Base-by-base conservation (phyloP, 2,888 invertebrate genomes). In the Drosophila neonasuta region DNA sequence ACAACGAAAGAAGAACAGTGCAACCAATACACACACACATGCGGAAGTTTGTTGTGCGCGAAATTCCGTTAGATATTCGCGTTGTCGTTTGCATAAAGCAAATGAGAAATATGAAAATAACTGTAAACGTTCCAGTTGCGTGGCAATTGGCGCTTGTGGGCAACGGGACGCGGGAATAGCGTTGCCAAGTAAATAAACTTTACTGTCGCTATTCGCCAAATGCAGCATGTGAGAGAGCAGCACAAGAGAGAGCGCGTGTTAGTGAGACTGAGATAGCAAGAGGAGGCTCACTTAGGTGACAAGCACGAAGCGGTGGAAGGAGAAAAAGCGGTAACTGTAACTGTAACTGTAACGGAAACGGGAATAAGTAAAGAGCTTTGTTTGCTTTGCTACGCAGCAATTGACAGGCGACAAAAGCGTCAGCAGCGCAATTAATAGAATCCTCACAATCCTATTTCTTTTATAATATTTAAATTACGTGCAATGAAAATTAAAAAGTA, bases 131-230 rank as follows among this genome's bases (percentile, higher is more conserved):
- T 36, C 32, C 55, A 74, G 76, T 78, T 79, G 78, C 78, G 69
- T 78, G 78, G 78, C 79, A 78, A 82, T 79, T 66, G 63, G 49
- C 36, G 39, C 46, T 50, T 48, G 51, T 48, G 62, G 51, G 55
- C 45, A 41, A 3, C 29, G 61, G 32, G 6, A 10, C 24, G 17
- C 6, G 20, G 20, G 50, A 11, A 30, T 29, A 32, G 42, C 81
- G 81, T 82, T 80, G 82, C 83, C 83, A 83, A 83, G 83, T 83
- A 83, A 83, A 83, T 83, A 83, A 83, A 83, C 77, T 75, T 75
- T 54, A 83, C 79, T 83, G 83, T 80, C 83, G 77, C 86, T 83
- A 82, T 80, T 85, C 74, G 62, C 67, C 64, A 48, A 62, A 42
- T 45, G 50, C 42, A 9, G 36, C 34, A 5, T 3, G 8, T 11